phyloP scores from a whole-genome alignment of 2,113 vertebrate genomes.

The Hiodon alosoides region DNA sequence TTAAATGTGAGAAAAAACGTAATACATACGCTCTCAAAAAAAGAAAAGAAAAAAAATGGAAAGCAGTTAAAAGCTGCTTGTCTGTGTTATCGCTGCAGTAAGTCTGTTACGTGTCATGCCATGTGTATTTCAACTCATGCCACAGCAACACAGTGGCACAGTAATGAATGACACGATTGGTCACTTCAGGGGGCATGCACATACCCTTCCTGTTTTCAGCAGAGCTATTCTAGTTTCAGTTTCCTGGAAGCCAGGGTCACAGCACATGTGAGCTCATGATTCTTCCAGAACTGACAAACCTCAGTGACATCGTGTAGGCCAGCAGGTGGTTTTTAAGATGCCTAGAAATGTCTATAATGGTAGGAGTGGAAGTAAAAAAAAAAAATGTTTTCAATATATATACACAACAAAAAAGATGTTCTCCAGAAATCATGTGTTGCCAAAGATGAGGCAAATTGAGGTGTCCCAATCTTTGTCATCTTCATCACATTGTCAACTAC shows the following conservation, averaged over 20 bases:
- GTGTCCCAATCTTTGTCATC: no score
- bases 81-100: not conserved
- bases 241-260: not conserved
- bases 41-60: no score
- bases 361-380: not conserved
- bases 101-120: not conserved
- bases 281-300: not conserved
- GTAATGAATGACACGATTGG: not conserved
- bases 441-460: no score
- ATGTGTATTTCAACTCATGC: conserved; percentile 16
- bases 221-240: not conserved
- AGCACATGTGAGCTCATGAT: not conserved
- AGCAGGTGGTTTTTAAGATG: not conserved
- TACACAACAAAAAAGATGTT: no score
- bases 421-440: not conserved
- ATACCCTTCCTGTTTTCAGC: not conserved
- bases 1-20: not conserved
- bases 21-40: not conserved
- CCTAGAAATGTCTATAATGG: not conserved
- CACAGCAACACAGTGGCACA: not conserved
- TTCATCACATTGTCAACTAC: no score
- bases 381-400: not conserved
- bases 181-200: not conserved
- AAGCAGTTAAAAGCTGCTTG: not conserved
- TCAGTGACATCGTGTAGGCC: not conserved